Evolutionary conservation across 2,113 vertebrate genomes (phyloP), one percentile per base, ranked within the genome.

Genomic region (Notechis scutatus): DNA sequence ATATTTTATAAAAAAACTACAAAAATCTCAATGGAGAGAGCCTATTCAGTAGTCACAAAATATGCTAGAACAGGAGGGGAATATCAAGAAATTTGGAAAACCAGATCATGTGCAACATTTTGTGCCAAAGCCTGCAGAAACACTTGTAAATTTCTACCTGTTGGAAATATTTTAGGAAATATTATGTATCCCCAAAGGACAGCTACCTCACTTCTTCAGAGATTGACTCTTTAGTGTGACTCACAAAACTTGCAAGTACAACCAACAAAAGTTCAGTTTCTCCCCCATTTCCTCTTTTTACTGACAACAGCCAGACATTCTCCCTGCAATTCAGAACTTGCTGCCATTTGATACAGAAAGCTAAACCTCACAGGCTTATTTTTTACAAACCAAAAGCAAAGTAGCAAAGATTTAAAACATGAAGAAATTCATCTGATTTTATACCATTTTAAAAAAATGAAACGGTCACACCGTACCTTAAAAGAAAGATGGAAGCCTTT

Each of bases 401-500:
- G 74, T 3, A 81, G 18, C 34, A 21, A 81, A 81, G 34, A 42
- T 42, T 81, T 42, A 81, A 42, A 81, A 39, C 34, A 81, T 3
- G 34, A 81, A 81, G 34, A 21, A 81, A 81, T 21, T 39, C 69
- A 39, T 39, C 69, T 81, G 18, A 21, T 81, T 9, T 21, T 21
- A 12, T 29, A 5, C 1, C 39, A 47, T 5, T 29, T 64, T 29
- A 10, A 20, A 50, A 69, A 26, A 61, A 89, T 10, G 29, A 87
- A 21, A 39, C 2, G 24, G 1, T 39, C 23, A 45, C 9, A 1
- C 9, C 95, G 96, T 95, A 99, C 99, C 98, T 99, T 99, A 96
- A 99, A 99, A 34, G 99, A 99, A 96, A 98, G 98, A 92, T 99
- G 99, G 95, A 99, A 99, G 95, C 98, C 98, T 93, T 98, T 98